Base-by-base conservation (phyloP, 2,113 vertebrate species). In the Empidonax traillii region DNA sequence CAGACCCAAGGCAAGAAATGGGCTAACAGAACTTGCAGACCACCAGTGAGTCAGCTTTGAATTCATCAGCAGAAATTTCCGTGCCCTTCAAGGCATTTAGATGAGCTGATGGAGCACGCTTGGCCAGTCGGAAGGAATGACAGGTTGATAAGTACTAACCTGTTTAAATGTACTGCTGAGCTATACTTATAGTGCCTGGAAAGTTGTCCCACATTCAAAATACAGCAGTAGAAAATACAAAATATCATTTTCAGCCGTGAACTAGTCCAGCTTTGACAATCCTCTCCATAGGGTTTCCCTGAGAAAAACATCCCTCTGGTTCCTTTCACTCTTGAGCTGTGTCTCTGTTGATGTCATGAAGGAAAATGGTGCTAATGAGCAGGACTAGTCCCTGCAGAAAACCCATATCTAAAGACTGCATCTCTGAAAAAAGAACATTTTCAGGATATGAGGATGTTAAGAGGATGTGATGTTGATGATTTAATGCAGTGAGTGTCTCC, bases 71-170 rank as follows among this genome's bases (percentile, higher is more conserved):
- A 3, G 4, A 98, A 79, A 98, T 97, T 95, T 98, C 98, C 98
- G 98, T 97, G 97, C 97, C 98, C 94, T 98, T 99, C 14, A 98
- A 98, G 43, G 98, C 95, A 96, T 99, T 98, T 28, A 98, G 94
- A 69, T 98, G 97, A 92, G 97, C 96, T 96, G 97, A 95, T 91
- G 98, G 97, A 55, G 86, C 80, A 91, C 66, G 66, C 85, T 89
- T 68, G 69, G 86, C 88, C 5, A 73, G 55, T 78, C 79, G 91
- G 91, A 84, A 75, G 75, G 76, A 77, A 93, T 35, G 56, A 78
- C 84, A 84, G 91, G 24, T 39, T 92, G 78, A 6, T 78, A 66
- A 51, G 52, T 51, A 73, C 49, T 95, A 71, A 95, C 94, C 78
- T 79, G 85, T 83, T 80, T 90, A 90, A 90, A 90, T 47, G 95